Evolutionary conservation across 2,888 invertebrate species (phyloP), one percentile per base, ranked within the genome.

Genomic region (Serrognathus titanus): DNA sequence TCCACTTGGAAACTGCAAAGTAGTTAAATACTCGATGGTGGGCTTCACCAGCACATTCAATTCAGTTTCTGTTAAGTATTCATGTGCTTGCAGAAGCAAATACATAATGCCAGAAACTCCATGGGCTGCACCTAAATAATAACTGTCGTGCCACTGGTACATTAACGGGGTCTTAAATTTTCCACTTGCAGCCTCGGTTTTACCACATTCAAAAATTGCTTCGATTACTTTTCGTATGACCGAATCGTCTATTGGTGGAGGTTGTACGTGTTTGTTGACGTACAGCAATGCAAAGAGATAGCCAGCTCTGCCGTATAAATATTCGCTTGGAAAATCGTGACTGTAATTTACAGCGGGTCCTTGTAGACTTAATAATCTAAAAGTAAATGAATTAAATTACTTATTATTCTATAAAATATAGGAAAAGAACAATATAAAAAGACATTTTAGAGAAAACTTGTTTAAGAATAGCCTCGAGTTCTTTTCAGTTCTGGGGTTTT

Each of bases 121-220:
- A 80, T 96, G 95, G 47, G 95, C 95, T 41, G 90, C 94, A 12
- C 96, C 95, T 49, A 92, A 78, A 73, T 96, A 96, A 71, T 88
- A 82, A 72, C 87, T 89, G 39, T 86, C 87, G 77, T 95, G 94
- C 94, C 94, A 96, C 68, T 87, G 82, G 79, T 88, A 96, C 82
- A 91, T 85, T 40, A 95, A 78, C 1, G 92, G 90, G 61, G 83
- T 81, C 41, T 80, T 78, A 47, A 79, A 79, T 61, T 80, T 81
- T 64, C 81, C 78, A 59, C 79, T 73, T 43, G 73, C 67, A 1
- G 90, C 79, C 67, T 85, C 81, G 39, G 76, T 71, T 75, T 83
- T 82, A 1, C 93, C 93, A 60, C 86, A 85, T 60, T 79, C 75
- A 11, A 89, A 67, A 56, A 89, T 84, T 31, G 79, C 75, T 57